Conservation (phyloP, 2,888 invertebrate genomes). For the Nemotelus pantherinus region DNA sequence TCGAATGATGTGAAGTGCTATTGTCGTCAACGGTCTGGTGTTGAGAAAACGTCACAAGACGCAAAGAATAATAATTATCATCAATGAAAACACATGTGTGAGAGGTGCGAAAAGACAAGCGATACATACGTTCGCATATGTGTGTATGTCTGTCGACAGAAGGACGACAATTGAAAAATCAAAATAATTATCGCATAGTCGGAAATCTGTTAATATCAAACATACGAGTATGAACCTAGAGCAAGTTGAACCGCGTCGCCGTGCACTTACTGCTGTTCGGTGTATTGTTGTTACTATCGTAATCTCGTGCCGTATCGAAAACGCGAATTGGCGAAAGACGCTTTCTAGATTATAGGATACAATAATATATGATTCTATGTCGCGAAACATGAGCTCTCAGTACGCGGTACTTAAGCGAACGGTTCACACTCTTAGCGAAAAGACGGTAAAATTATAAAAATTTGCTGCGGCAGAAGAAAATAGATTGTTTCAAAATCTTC, state of each 20-base stretch:
- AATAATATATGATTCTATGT: slow-evolving; percentile 60
- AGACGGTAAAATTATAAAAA: background rate
- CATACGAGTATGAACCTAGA: too few relatives aligned
- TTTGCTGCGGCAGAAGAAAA: background rate
- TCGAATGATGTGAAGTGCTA: slow-evolving; percentile 6
- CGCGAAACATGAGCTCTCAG: slow-evolving; percentile 60
- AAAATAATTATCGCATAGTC: too few relatives aligned
- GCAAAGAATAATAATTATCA: too few relatives aligned
- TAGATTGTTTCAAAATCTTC: too few relatives aligned
- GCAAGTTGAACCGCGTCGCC: too few relatives aligned
- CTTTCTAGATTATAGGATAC: slow-evolving; percentile 50
- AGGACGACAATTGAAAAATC: too few relatives aligned
- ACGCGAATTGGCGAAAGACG: slow-evolving; percentile 21
- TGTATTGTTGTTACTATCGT: slow-evolving; percentile 29
- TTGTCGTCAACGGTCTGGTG: background rate
- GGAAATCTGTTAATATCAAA: too few relatives aligned
- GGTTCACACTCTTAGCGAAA: slow-evolving; percentile 57
- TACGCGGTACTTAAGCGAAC: slow-evolving; percentile 62
- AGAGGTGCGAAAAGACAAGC: too few relatives aligned
- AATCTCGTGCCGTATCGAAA: slow-evolving; percentile 33
- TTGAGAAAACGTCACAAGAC: background rate
- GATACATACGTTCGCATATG: too few relatives aligned
- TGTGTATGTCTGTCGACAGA: too few relatives aligned
- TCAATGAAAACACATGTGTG: too few relatives aligned
- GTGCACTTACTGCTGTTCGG: too few relatives aligned